phyloP scores from a whole-genome alignment of 2,888 invertebrate species.

The Microctonus hyperodae region DNA sequence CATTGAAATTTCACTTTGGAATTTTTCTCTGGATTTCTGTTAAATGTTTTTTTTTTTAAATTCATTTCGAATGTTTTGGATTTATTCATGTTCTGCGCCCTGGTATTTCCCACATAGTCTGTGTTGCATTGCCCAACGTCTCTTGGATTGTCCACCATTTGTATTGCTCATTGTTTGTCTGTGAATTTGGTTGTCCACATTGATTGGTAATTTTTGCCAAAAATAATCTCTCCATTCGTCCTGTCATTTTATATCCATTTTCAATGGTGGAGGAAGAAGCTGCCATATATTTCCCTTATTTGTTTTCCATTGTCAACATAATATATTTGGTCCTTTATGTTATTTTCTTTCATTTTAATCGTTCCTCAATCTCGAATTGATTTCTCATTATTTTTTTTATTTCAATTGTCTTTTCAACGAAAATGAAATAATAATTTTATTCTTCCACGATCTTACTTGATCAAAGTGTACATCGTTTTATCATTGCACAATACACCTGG shows the following conservation, averaged over 20 bases:
- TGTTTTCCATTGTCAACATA: background rate
- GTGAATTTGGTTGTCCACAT: background rate
- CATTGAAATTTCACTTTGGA: background rate
- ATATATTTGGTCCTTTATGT: background rate
- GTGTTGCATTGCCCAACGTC: conserved; percentile 14
- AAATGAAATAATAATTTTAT: conserved; percentile 23
- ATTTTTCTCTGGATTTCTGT: conserved; percentile 12
- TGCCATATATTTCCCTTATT: background rate
- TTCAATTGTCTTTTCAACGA: conserved; percentile 14
- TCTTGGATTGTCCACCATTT: conserved; percentile 12
- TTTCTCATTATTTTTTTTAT: too few relatives aligned
- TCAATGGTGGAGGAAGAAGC: background rate
- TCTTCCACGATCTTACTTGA: conserved; percentile 62
- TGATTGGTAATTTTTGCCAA: background rate
- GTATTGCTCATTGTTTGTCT: background rate
- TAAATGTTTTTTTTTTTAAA: conserved; percentile 3
- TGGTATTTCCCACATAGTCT: conserved; percentile 51
- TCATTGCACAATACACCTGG: conserved; percentile 19
- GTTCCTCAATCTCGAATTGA: conserved; percentile 1
- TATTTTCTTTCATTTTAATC: too few relatives aligned
- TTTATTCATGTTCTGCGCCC: conserved; percentile 41
- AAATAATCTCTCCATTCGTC: background rate
- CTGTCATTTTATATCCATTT: background rate
- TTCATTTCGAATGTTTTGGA: background rate
- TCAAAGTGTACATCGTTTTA: conserved; percentile 59